phyloP scores from a whole-genome alignment of 2,113 vertebrate genomes.

The Dipodomys stephensi region DNA sequence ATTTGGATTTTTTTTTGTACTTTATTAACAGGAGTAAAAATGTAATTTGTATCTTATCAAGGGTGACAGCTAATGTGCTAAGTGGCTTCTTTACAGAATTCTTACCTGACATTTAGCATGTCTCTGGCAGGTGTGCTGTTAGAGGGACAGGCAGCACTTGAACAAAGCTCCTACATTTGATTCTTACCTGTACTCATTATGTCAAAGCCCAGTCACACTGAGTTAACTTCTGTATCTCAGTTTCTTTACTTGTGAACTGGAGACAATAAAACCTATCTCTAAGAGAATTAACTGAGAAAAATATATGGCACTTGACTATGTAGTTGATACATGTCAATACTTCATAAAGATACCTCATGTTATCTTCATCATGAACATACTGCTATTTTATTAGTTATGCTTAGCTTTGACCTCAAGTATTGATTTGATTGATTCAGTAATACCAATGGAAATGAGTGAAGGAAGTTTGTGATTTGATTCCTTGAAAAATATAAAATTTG shows the following conservation, averaged over 20 bases:
- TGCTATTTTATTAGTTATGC: constrained; percentile 48
- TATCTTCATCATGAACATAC: constrained; percentile 27
- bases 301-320: constrained; percentile 25
- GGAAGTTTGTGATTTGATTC: constrained; percentile 46
- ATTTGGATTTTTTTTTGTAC: constrained; percentile 46
- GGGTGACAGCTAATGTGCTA: not conserved
- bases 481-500: constrained; percentile 41
- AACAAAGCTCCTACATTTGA: constrained; percentile 26
- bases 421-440: constrained; percentile 59
- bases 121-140: not conserved
- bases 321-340: not conserved
- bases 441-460: not conserved
- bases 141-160: not conserved
- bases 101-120: not conserved
- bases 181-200: not conserved
- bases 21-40: constrained; percentile 49
- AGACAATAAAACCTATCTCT: not conserved
- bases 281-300: constrained; percentile 2
- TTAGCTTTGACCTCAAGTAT: constrained; percentile 30
- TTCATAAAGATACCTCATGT: constrained; percentile 26
- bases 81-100: constrained; percentile 35
- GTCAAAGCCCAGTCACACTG: not conserved
- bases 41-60: constrained; percentile 15
- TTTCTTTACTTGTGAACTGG: constrained; percentile 16
- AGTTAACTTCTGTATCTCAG: not conserved